Percentiles rank a stretch among this genome's conserved stretches.
phyloP scores from a whole-genome alignment of 2,888 invertebrate species.

The Melanotus villosus region DNA sequence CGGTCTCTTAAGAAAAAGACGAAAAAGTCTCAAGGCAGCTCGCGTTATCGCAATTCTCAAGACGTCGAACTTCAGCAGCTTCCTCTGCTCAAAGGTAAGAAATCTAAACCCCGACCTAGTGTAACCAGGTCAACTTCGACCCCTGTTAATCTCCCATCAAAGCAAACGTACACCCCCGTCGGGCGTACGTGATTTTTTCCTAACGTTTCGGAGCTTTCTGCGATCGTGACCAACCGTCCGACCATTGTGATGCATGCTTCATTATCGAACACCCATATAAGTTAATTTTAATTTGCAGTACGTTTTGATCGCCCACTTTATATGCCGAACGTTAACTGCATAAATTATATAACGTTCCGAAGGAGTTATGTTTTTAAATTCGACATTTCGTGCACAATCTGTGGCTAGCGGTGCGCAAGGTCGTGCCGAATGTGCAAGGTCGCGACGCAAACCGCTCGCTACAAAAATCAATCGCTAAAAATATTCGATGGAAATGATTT shows the following conservation, averaged over 20 bases:
- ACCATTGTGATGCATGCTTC: neutral
- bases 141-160: neutral
- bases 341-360: constrained; percentile 37
- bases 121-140: constrained; percentile 14
- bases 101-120: constrained; percentile 30
- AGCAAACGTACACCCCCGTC: neutral
- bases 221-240: too few relatives aligned
- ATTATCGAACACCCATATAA: neutral
- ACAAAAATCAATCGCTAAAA: constrained; percentile 41
- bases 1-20: constrained; percentile 98
- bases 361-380: constrained; percentile 39
- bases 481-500: constrained; percentile 36
- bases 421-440: constrained; percentile 42
- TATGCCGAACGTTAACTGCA: constrained; percentile 17
- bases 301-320: constrained; percentile 15
- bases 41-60: constrained; percentile 97
- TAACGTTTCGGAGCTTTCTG: too few relatives aligned
- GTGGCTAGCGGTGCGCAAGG: constrained; percentile 44
- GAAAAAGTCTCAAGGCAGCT: constrained; percentile 99
- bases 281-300: constrained; percentile 12
- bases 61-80: constrained; percentile 97
- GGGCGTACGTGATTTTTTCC: constrained; percentile 3
- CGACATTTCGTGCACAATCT: constrained; percentile 39
- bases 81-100: constrained; percentile 96
- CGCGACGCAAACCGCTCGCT: constrained; percentile 38